These are phyloP conservation scores for Chloroceryle aenea DNA, from an alignment of 2,113 vertebrate genomes.

Conservation along the genomic window DNA sequence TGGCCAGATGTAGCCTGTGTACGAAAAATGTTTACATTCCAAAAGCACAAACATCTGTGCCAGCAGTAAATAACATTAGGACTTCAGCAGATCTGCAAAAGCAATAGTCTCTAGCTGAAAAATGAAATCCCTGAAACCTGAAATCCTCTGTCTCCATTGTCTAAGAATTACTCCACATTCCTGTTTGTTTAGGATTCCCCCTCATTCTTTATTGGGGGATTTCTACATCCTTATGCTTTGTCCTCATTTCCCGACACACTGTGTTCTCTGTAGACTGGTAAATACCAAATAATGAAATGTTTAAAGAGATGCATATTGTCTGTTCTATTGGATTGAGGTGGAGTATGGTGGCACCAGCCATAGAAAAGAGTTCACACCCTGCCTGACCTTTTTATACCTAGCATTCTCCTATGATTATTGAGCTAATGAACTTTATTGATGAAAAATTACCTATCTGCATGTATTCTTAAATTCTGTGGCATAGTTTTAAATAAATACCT, in stretches of 20 bases:
- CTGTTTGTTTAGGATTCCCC: neutral
- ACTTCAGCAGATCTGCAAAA: neutral
- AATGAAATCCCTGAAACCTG: neutral
- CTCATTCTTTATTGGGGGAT: neutral
- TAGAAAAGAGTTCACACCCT: constrained; percentile 57
- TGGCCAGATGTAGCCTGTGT: neutral
- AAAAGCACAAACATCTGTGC: neutral
- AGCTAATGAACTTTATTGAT: constrained; percentile 70
- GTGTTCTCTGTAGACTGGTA: constrained; percentile 20
- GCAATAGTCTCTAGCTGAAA: neutral
- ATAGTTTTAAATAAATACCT: constrained; percentile 25
- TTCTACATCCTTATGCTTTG: neutral
- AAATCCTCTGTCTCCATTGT: neutral
- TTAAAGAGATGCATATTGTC: constrained; percentile 58
- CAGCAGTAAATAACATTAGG: neutral
- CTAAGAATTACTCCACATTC: neutral
- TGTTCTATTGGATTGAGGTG: constrained; percentile 67
- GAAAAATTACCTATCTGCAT: constrained; percentile 63
- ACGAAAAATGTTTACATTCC: neutral
- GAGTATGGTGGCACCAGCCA: constrained; percentile 73
- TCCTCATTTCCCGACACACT: constrained; percentile 28
- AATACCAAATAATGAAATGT: constrained; percentile 72
- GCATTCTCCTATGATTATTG: constrained; percentile 56
- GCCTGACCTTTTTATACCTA: constrained; percentile 63
- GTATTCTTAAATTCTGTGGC: constrained; percentile 48